Percentiles rank a stretch among this genome's conserved stretches.
These are phyloP conservation scores for Beaufortia kweichowensis DNA, from an alignment of 2,113 vertebrate genomes.

Conservation along the genomic window DNA sequence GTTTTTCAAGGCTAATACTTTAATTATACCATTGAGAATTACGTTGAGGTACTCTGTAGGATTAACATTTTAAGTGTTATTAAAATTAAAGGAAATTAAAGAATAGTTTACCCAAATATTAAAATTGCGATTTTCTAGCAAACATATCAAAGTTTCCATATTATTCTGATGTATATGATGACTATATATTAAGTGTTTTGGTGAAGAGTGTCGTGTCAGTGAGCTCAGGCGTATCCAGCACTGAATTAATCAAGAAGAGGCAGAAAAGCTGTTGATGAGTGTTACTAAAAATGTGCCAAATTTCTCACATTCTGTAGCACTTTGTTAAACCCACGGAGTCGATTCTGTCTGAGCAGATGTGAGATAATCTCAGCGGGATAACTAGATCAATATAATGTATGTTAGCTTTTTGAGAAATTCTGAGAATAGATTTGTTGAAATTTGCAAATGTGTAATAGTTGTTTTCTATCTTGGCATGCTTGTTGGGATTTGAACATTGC, in stretches of 20 bases:
- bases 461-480: not conserved
- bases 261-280: conserved; percentile 11
- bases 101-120: too few relatives aligned
- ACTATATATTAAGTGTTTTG: not conserved
- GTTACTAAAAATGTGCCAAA: conserved; percentile 28
- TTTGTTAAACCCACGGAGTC: conserved; percentile 39
- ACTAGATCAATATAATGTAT: not conserved
- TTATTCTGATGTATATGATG: too few relatives aligned
- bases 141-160: not conserved
- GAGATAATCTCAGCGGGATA: not conserved
- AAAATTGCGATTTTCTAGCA: not conserved
- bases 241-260: conserved; percentile 2
- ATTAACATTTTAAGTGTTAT: too few relatives aligned
- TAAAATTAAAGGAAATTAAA: too few relatives aligned
- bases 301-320: conserved; percentile 45
- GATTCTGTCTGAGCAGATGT: not conserved
- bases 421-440: not conserved
- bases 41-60: too few relatives aligned
- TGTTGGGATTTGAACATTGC: not conserved
- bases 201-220: not conserved
- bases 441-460: not conserved
- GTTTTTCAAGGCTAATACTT: not conserved
- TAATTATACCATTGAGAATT: too few relatives aligned
- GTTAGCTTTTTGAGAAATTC: not conserved
- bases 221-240: not conserved